Base-by-base conservation (phyloP, 64 coral and sea anemone genomes). In the Pocillopora verrucosa region DNA sequence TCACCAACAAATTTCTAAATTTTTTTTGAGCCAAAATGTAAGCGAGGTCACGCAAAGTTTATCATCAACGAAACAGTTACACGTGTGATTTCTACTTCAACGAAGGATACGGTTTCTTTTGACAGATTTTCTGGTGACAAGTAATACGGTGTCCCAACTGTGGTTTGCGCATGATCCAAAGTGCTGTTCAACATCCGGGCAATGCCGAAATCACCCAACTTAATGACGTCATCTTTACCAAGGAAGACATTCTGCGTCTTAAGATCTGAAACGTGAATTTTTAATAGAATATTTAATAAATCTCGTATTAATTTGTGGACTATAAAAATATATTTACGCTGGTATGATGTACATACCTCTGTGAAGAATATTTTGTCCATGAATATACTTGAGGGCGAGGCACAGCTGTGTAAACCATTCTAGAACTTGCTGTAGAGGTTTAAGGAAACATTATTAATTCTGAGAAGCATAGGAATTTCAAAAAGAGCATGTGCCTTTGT, bases 51-150 rank as follows among this genome's bases (percentile, higher is more conserved):
- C 41, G 7, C 41, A 51, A 51, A 0, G 3, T 51, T 51, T 51
- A 51, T 51, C 7, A 51, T 51, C 41, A 51, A 51, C 26, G 6
- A 24, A 70, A n/a, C 20, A n/a, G 25, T 70, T 10, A 70, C 26
- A 25, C 67, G 7, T 7, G 24, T 83, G 11, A 36, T 62, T 61
- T 25, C 34, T 20, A 37, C 17, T 63, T 65, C 34, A 16, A 14
- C 12, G 11, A 93, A 99, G 94, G 97, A 99, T 99, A 99, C 94
- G 97, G 97, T 88, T 95, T 92, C 59, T 85, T 88, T 75, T 99
- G 93, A 61, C 97, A 99, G 65, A 99, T n/a, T 99, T 65, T 99
- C 97, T 6, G 97, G 97, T 76, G 97, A 99, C n/a, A 99, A 76
- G 60, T 99, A 99, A 57, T 99, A 99, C 6, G 97, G 97, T 34